Percentiles rank a stretch among this genome's conserved stretches.
These are phyloP conservation scores for Mellivora capensis DNA, from an alignment of 2,113 vertebrate species.

Conservation along the genomic window DNA sequence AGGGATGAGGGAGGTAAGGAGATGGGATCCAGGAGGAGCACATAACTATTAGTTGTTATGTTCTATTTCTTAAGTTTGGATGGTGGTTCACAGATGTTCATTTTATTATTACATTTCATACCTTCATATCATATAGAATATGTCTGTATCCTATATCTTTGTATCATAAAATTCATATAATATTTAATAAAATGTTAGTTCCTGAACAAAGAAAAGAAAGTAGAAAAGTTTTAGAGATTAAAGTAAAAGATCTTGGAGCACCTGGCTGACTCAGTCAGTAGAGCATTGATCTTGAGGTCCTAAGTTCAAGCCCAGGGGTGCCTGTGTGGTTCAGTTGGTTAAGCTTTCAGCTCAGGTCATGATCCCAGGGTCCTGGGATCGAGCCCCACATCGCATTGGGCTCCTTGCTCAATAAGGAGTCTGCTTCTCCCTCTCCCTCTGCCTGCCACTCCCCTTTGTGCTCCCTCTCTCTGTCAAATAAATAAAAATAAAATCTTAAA, in stretches of 20 bases:
- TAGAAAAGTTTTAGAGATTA: background rate
- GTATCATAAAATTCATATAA: background rate
- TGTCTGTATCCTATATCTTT: background rate
- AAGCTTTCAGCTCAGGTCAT: no score
- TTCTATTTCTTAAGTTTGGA: background rate
- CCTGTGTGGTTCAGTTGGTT: no score
- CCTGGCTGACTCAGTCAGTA: background rate
- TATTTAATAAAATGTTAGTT: conserved; percentile 33
- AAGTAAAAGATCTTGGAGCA: conserved; percentile 32
- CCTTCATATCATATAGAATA: background rate
- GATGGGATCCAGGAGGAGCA: background rate
- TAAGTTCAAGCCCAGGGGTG: background rate
- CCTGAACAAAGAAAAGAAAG: conserved; percentile 17
- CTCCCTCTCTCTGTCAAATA: no score
- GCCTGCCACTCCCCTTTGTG: no score
- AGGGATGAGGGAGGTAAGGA: background rate
- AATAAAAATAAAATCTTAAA: no score
- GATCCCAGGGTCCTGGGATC: no score
- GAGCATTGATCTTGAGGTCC: background rate
- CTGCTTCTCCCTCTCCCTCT: no score
- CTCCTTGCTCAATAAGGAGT: no score
- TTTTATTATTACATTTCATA: background rate
- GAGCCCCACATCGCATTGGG: no score
- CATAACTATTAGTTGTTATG: background rate
- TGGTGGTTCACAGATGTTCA: background rate